Evolutionary conservation across 1,140 invertebrate genomes (phyloP), one percentile per base, ranked within the genome.

Genomic region (Matsumurasca onukii): DNA sequence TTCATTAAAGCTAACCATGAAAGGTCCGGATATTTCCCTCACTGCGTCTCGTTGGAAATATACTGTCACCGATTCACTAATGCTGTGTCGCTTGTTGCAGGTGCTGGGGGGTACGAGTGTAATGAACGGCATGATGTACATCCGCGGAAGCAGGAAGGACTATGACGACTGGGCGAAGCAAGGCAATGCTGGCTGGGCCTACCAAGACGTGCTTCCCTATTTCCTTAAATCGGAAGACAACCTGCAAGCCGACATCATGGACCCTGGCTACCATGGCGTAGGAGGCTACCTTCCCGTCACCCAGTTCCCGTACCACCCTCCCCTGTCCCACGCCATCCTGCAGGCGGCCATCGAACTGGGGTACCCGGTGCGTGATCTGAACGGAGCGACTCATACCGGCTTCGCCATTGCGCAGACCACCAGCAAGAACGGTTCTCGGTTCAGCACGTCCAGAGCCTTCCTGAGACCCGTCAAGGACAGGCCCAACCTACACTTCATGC

Each of bases 71-170:
- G n/a, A n/a, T n/a, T n/a, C n/a, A n/a, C n/a, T n/a, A n/a, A n/a
- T n/a, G n/a, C n/a, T n/a, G n/a, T n/a, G n/a, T n/a, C n/a, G 17
- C 17, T 17, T 39, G 22, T 73, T 74, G 15, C 73, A 89, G 88
- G 91, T 93, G 0, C 78, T 95, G 1, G 95, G 95, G 22, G 96
- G 96, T 1, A 97, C 93, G 0, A 95, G 94, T 29, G 93, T 95
- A 0, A 87, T 98, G 80, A 98, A 98, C 78, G 95, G 94, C 1
- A 98, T 98, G 95, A 95, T 95, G 80, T 98, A 98, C 78, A 94
- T 98, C 68, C 84, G 97, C 59, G 97, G 96, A 1, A 92, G 95
- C 73, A 86, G 89, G 12, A 88, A 88, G 72, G 97, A 98, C 79
- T 98, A 91, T 79, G 93, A 98, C 76, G 82, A 88, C 57, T 98